Base-by-base conservation (phyloP, 2,113 vertebrate genomes). In the Megalops atlanticus region DNA sequence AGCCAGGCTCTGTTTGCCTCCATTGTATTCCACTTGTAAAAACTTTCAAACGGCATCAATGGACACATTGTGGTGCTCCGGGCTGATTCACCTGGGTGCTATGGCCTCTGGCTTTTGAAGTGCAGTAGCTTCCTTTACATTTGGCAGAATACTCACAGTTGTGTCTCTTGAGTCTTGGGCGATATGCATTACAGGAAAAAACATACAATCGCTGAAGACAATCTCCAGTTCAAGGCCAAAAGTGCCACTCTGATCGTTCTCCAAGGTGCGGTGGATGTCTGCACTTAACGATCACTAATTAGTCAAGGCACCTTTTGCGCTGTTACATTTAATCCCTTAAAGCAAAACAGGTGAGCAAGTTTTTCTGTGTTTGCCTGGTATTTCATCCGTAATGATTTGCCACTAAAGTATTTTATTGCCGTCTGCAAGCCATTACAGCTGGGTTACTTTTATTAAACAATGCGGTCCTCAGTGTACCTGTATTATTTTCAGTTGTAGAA, bases 101-200 rank as follows among this genome's bases (percentile, higher is more conserved):
- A 72, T 73, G 49, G 68, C 15, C 76, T 18, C 33, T 70, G 76
- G 18, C 58, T 45, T 43, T 43, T 79, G 76, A 78, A 58, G 74
- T 82, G 18, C 16, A 39, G 7, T 24, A n/a, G 35, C 76, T 54
- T 77, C 58, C 0, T 8, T 73, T 47, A 81, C 36, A 74, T 41
- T 49, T 69, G 71, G 36, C 54, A 71, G 71, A 76, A 36, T 47
- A 47, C 54, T 76, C 47, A 40, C 3, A 10, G 39, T 75, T 39
- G 0, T 76, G 11, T 45, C 43, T 16, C 40, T 76, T 76, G 15
- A 2, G n/a, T 45, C 0, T 15, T 15, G 31, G 14, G 35, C 24
- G 8, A 16, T 12, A 35, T 7, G 27, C 14, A 73, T 39, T 70
- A 8, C 24, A 6, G 58, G 0, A 24, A 10, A 24, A 27, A 27